These are phyloP conservation scores for Drosophila ananassae DNA, from an alignment of 1,140 invertebrate species.

Conservation along the genomic window DNA sequence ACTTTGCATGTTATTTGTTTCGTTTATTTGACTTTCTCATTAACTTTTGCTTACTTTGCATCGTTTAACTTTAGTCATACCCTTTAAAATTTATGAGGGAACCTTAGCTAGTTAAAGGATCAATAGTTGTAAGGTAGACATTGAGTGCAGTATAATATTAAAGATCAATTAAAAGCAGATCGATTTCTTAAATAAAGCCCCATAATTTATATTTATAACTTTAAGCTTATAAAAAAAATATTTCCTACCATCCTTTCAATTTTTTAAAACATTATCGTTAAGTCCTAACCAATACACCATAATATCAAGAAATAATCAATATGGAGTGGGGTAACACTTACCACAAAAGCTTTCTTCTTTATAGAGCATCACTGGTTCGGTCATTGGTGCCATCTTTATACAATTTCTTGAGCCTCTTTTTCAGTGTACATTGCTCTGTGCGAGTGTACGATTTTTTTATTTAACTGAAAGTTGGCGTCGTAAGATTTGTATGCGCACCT, in stretches of 20 bases:
- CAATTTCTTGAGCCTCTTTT: slow-evolving; percentile 16
- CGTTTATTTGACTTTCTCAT: slow-evolving; percentile 81
- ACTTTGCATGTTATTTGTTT: slow-evolving; percentile 79
- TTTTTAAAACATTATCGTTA: too few relatives aligned
- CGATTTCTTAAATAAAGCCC: too few relatives aligned
- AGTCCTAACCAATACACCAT: too few relatives aligned
- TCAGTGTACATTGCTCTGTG: slow-evolving; percentile 7
- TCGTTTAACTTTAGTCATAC: slow-evolving; percentile 25
- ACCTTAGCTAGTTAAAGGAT: background rate
- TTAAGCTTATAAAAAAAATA: too few relatives aligned
- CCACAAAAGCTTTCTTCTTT: too few relatives aligned
- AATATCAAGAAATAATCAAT: too few relatives aligned
- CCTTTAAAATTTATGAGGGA: background rate
- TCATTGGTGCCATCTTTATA: background rate
- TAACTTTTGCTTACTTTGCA: slow-evolving; percentile 76
- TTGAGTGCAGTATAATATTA: too few relatives aligned
- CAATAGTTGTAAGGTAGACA: too few relatives aligned
- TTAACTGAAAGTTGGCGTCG: slow-evolving; percentile 78
- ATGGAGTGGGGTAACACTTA: too few relatives aligned
- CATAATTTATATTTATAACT: too few relatives aligned
- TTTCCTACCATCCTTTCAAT: too few relatives aligned
- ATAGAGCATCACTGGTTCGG: slow-evolving; percentile 10
- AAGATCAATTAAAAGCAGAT: too few relatives aligned
- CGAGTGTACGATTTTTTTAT: slow-evolving; percentile 37
- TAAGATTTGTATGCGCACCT: slow-evolving; percentile 81